These are phyloP conservation scores for Spodoptera litura DNA, from an alignment of 1,140 invertebrate species.

Conservation along the genomic window DNA sequence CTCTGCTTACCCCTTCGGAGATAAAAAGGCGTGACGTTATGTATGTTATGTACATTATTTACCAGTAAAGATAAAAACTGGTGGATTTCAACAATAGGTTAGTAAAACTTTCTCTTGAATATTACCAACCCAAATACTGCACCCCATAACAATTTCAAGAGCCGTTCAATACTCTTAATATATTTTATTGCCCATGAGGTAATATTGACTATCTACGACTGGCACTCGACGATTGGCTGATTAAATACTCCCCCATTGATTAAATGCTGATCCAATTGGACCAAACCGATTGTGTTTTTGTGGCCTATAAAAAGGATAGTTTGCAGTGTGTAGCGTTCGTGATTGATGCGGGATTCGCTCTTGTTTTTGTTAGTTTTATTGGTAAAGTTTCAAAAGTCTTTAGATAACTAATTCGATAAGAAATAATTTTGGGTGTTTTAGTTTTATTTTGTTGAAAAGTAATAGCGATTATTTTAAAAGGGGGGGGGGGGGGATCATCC, in stretches of 20 bases:
- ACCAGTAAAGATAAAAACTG: no score
- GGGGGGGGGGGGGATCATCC: no score
- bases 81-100: neutral
- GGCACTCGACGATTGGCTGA: conserved; percentile 16
- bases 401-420: conserved; percentile 1
- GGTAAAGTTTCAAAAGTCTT: neutral
- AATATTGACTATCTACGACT: conserved; percentile 33
- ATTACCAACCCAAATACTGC: no score
- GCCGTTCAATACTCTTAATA: conserved; percentile 31
- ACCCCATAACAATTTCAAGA: conserved; percentile 7
- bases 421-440: neutral
- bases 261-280: conserved; percentile 18
- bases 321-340: neutral
- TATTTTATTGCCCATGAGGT: conserved; percentile 38
- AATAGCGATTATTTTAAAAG: no score
- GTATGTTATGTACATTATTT: no score
- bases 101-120: neutral
- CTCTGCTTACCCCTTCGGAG: no score
- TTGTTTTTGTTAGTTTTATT: conserved; percentile 23
- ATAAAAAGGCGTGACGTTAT: no score
- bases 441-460: neutral
- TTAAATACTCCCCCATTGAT: conserved; percentile 16
- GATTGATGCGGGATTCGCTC: conserved; percentile 5
- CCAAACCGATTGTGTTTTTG: conserved; percentile 20
- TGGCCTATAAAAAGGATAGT: conserved; percentile 3